Base-by-base conservation (phyloP, 1,140 invertebrate species). In the Drosophila trapezifrons region DNA sequence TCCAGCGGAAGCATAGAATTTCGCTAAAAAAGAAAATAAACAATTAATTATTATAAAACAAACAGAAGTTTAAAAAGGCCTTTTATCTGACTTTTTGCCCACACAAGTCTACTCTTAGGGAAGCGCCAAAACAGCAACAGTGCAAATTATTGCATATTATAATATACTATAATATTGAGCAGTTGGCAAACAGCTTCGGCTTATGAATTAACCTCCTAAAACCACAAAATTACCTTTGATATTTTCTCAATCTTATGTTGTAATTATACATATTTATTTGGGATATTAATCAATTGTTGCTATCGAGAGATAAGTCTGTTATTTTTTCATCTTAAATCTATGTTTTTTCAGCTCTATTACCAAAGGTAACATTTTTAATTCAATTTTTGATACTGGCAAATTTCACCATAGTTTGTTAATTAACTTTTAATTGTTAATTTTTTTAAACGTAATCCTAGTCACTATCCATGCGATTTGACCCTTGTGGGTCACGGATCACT, bases 1-100 rank as follows among this genome's bases (percentile, higher is more conserved):
- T 9, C 12, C 51, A 71, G 35, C 69, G 69, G 69, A 72, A 49
- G 43, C 54, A 71, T 72, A 72, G 67, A 70, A 58, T 4, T 58
- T 22, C 42, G 51, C 42, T 35, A 35, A 37, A 71, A 46, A 29
- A n/a, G 8, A 6, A 20, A 37, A 10, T 17, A 45, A 54, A 20
- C 13, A 52, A 37, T 35, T 35, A 4, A 8, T 25, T 32, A 54
- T 15, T 29, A 46, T 18, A 35, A 55, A 32, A 29, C 12, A 47
- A 29, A n/a, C 10, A 49, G 10, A 40, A 32, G 12, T 29, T 25
- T 46, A 5, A 51, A 49, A 64, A 63, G 3, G 10, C 12, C 7
- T 4, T 43, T 65, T 66, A 66, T 69, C 62, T 27, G 18, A 8
- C 13, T 10, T 9, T 12, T 29, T 20, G 37, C 65, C 43, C 63